Evolutionary conservation across 2,113 vertebrate species (phyloP).

Genomic region (Chamaea fasciata): DNA sequence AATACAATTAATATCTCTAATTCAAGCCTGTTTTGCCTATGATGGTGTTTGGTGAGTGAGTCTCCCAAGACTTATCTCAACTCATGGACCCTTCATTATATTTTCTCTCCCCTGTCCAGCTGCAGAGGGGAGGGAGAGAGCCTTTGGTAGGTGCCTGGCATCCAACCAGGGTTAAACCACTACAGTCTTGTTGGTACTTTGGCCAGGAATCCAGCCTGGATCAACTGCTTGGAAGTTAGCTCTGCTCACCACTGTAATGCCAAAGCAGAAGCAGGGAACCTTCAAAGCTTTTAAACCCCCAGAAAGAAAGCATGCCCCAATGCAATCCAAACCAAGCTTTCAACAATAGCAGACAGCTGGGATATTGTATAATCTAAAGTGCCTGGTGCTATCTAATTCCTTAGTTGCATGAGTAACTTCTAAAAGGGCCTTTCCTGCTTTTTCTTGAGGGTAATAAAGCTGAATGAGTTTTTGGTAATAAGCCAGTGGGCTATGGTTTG

Average conservation of each 20-base stretch:
- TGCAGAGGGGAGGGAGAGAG: neutral
- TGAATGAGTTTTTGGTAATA: neutral
- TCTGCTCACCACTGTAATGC: neutral
- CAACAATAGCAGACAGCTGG: neutral
- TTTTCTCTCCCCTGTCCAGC: neutral
- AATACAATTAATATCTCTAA: neutral
- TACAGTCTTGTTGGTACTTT: neutral
- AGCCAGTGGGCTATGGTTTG: neutral
- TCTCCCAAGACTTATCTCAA: rapidly evolving
- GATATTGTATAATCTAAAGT: neutral
- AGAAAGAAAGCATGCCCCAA: rapidly evolving
- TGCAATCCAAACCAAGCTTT: neutral
- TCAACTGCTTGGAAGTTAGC: neutral
- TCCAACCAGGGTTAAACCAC: neutral
- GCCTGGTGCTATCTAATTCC: neutral
- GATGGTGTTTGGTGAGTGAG: neutral
- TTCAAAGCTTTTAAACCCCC: neutral
- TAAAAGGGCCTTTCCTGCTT: neutral
- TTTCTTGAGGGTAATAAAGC: neutral
- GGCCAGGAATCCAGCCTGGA: neutral
- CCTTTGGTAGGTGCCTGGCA: neutral
- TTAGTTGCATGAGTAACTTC: neutral
- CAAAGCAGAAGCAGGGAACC: neutral
- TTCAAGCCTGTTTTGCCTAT: neutral
- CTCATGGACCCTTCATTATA: neutral